A percentile compares a stretch with the other conserved stretches of the same genome.
Evolutionary conservation across 2,797 vertebrate species (phyloP).

Genomic region (Tolypeutes matacus): DNA sequence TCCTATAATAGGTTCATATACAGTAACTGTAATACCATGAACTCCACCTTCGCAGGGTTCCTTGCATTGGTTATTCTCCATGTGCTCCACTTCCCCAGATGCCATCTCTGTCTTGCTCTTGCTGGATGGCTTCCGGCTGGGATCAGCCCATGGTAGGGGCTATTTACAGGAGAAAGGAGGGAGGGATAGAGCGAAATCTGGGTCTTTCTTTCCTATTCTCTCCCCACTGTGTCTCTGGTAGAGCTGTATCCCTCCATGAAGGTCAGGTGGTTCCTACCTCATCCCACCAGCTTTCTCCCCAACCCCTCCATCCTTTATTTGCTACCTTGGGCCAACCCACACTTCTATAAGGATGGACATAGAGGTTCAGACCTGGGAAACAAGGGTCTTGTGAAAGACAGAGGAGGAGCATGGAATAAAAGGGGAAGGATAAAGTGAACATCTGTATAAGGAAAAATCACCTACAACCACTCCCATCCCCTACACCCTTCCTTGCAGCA

Average conservation of each 20-base stretch:
- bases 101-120: not conserved
- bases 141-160: not conserved
- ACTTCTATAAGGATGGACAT: not conserved
- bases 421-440: not conserved
- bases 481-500: not conserved
- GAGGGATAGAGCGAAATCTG: not conserved
- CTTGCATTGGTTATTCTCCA: not conserved
- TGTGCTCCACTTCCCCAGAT: not conserved
- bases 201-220: not conserved
- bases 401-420: too few relatives aligned
- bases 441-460: not conserved
- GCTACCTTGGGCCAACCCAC: not conserved
- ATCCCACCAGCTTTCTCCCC: not conserved
- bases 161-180: not conserved
- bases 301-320: not conserved
- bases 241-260: not conserved
- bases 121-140: slow-evolving; percentile 12
- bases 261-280: not conserved
- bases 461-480: not conserved
- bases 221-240: not conserved
- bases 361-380: not conserved
- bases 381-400: too few relatives aligned
- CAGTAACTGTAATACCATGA: not conserved
- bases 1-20: not conserved
- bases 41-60: not conserved